Evolutionary conservation across 92 coral and sea anemone genomes (phyloP).

Genomic region (Palythoa grandis): DNA sequence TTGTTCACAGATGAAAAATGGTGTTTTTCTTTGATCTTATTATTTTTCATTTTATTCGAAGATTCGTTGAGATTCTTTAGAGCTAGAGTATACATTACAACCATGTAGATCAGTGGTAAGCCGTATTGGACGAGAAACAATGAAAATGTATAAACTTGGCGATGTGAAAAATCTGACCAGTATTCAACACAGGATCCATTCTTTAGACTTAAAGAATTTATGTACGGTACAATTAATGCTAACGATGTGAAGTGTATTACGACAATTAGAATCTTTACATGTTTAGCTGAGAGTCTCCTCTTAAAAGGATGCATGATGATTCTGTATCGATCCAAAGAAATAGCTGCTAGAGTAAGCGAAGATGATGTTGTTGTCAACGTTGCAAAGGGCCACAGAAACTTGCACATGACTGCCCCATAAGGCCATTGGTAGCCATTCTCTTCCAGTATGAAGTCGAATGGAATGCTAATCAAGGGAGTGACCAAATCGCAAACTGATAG

Average conservation of each 20-base stretch:
- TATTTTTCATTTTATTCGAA: constrained; percentile 55
- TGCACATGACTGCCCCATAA: constrained; percentile 83
- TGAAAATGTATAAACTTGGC: constrained; percentile 76
- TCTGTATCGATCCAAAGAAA: constrained; percentile 90
- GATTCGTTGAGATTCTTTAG: constrained; percentile 70
- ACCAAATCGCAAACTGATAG: constrained; percentile 89
- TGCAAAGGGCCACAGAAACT: constrained; percentile 81
- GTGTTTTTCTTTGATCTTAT: constrained; percentile 36
- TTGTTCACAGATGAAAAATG: not conserved
- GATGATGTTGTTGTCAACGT: constrained; percentile 86
- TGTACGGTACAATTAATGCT: constrained; percentile 71
- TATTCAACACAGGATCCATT: constrained; percentile 69
- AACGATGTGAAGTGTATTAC: constrained; percentile 61
- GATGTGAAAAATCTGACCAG: constrained; percentile 74
- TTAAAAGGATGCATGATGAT: constrained; percentile 92
- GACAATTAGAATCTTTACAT: constrained; percentile 61
- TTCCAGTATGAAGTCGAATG: constrained; percentile 90
- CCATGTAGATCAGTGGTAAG: constrained; percentile 77
- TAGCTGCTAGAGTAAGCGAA: constrained; percentile 86
- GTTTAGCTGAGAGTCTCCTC: constrained; percentile 69
- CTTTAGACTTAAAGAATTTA: constrained; percentile 58
- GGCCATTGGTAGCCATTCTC: constrained; percentile 73
- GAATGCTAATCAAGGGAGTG: constrained; percentile 89
- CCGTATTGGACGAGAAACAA: constrained; percentile 87
- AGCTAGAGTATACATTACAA: constrained; percentile 82